Base-by-base conservation (phyloP, 2,113 vertebrate species). In the Forbesichthys papilliferus region DNA sequence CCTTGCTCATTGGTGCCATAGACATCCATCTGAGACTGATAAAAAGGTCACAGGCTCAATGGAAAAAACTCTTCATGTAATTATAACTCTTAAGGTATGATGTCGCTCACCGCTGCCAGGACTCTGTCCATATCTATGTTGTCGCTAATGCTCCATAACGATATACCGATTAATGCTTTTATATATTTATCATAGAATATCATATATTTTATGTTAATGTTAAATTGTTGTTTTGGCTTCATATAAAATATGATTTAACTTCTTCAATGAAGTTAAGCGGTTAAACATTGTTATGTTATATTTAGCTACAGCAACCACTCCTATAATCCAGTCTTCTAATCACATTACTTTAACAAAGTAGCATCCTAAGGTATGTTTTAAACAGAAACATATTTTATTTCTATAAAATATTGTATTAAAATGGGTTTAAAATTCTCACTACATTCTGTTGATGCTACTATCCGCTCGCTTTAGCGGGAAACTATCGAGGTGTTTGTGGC, bases 31-130 rank as follows among this genome's bases (percentile, higher is more conserved):
- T 81, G 77, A 77, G 77, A 66, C 80, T 34, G 68, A 79, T 77
- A 72, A 89, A 42, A 89, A 90, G 90, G 88, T 89, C 87, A 88
- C 64, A 12, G 67, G 75, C 82, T 70, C 82, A 84, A 16, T 87
- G 87, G 86, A 90, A 91, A 27, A 91, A 85, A 88, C 80, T 73
- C 68, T 27, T 65, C 77, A 71, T 77, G 70, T 90, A 86, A 88
- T 89, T 86, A 81, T 86, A 86, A 82, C 81, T 69, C 53, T 61
- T 84, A 86, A 88, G 85, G 81, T 75, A 88, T 85, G 88, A 81
- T 84, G 84, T 81, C 69, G 78, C 75, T 71, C 67, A 9, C 74
- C 16, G 14, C 48, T 82, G 79, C 84, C 88, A 87, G 83, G 68
- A 79, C 64, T 73, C 70, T 20, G 65, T 63, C 71, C 9, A 9